Conservation (phyloP, 2,797 vertebrate genomes). For the Anableps anableps region DNA sequence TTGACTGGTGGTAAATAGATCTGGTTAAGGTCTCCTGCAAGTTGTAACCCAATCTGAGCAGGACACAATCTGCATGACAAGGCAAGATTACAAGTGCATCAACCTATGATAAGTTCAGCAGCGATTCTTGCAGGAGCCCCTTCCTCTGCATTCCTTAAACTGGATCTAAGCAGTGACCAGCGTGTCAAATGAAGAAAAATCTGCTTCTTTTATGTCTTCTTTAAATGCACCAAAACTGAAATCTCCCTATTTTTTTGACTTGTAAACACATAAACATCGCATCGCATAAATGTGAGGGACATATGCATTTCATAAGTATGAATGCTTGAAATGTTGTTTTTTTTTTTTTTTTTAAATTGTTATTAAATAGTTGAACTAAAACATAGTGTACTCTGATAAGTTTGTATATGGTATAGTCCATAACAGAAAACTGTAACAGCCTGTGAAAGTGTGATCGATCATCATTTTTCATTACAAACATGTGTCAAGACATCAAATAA, state of each 20-base stretch:
- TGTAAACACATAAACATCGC: too few relatives aligned
- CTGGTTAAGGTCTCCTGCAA: not conserved
- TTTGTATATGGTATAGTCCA: not conserved
- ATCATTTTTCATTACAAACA: not conserved
- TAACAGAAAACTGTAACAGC: not conserved
- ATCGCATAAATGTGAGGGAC: too few relatives aligned
- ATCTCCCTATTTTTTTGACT: not conserved
- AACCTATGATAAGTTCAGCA: not conserved
- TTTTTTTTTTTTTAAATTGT: too few relatives aligned
- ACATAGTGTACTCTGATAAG: too few relatives aligned
- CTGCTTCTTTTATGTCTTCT: not conserved
- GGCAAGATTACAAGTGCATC: not conserved
- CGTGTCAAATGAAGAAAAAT: not conserved
- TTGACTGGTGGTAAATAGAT: not conserved
- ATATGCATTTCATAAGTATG: too few relatives aligned
- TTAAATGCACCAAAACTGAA: not conserved
- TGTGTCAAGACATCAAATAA: not conserved
- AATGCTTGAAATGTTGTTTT: too few relatives aligned
- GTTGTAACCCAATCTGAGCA: not conserved
- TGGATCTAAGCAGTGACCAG: not conserved
- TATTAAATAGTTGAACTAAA: too few relatives aligned
- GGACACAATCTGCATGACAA: not conserved
- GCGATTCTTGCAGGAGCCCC: not conserved
- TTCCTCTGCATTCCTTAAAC: not conserved
- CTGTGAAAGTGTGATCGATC: not conserved